A percentile compares a stretch with the other conserved stretches of the same genome.
Evolutionary conservation across 2,888 invertebrate genomes (phyloP).

Genomic region (Blastobasis adustella): DNA sequence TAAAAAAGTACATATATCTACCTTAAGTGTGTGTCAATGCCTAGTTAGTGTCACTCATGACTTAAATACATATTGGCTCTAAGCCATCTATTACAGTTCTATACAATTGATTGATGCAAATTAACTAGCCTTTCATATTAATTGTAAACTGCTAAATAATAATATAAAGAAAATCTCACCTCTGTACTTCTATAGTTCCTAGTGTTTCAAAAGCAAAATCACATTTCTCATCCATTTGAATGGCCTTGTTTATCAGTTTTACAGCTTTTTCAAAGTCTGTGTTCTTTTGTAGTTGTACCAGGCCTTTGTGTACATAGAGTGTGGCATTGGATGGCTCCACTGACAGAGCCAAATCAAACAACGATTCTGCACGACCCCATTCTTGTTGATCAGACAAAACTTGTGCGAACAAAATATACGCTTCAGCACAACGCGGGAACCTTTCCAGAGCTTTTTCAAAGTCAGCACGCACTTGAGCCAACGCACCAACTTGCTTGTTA

Average conservation of each 20-base stretch:
- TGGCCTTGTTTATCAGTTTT: constrained; percentile 84
- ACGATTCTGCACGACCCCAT: constrained; percentile 86
- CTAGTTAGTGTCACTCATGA: neutral
- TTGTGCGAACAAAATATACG: constrained; percentile 92
- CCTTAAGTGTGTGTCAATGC: neutral
- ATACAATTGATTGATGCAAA: neutral
- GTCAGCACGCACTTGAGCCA: constrained; percentile 79
- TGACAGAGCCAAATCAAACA: constrained; percentile 86
- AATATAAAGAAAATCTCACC: constrained; percentile 60
- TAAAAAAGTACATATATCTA: neutral
- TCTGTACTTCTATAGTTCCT: constrained; percentile 95
- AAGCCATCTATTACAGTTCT: constrained; percentile 10
- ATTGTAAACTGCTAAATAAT: neutral
- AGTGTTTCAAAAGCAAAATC: constrained; percentile 96
- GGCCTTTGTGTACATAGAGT: constrained; percentile 89
- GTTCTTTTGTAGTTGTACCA: constrained; percentile 88
- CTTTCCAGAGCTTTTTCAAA: constrained; percentile 85
- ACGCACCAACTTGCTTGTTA: constrained; percentile 74
- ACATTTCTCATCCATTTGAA: constrained; percentile 92
- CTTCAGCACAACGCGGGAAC: constrained; percentile 90
- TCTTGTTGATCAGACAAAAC: constrained; percentile 90
- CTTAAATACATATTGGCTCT: constrained; percentile 18
- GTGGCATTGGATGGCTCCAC: constrained; percentile 90
- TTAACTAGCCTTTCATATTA: neutral
- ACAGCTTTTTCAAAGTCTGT: constrained; percentile 88